A percentile compares a stretch with the other conserved stretches of the same genome.
Evolutionary conservation across 2,113 vertebrate genomes (phyloP).

Genomic region (Acrocephalus arundinaceus): DNA sequence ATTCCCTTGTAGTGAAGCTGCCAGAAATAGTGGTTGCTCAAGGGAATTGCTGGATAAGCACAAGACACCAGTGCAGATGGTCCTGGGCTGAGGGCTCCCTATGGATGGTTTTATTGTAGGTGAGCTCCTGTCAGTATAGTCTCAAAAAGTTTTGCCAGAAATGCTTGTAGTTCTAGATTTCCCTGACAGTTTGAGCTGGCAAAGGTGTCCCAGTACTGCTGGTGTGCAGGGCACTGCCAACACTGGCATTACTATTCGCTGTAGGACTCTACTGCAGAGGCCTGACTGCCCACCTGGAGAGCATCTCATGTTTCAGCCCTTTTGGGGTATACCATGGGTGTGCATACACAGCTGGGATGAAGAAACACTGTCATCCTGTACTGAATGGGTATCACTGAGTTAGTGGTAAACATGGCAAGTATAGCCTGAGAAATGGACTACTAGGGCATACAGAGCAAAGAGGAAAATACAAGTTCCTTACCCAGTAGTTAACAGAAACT

Average conservation of each 20-base stretch:
- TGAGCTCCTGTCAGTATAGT: background rate
- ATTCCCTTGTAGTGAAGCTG: background rate
- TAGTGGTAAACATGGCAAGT: background rate
- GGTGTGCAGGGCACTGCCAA: background rate
- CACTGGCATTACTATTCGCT: background rate
- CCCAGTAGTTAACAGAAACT: constrained; percentile 67
- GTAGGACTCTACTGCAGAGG: background rate
- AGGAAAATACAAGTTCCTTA: constrained; percentile 61
- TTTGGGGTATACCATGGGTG: background rate
- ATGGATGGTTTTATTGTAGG: background rate
- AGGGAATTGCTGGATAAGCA: background rate
- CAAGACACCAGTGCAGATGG: background rate
- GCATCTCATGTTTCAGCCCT: background rate
- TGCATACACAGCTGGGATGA: background rate
- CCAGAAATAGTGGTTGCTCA: background rate
- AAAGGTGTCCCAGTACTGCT: background rate
- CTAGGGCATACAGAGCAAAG: background rate
- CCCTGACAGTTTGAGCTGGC: background rate
- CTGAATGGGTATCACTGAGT: background rate
- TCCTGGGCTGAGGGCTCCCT: background rate
- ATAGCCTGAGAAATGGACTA: background rate
- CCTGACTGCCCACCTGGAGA: background rate
- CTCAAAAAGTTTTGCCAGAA: background rate
- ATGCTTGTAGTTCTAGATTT: background rate
- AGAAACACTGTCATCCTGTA: background rate